These are phyloP conservation scores for Apostichopus parvimensis DNA, from an alignment of 35 echinoderm and acorn worm species.

Conservation along the genomic window DNA sequence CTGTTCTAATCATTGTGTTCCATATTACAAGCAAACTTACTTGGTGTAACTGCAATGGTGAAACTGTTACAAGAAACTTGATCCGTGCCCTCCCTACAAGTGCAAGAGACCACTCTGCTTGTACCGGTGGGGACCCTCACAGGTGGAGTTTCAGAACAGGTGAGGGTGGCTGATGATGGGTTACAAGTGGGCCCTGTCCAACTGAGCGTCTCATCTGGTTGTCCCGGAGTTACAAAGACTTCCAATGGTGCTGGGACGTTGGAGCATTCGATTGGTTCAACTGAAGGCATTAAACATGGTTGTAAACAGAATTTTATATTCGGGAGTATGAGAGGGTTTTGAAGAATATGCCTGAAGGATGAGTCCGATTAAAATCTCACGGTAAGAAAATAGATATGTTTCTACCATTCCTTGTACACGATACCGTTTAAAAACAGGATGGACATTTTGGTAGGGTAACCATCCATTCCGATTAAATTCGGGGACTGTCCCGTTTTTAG, in stretches of 20 bases:
- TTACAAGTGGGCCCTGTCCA: not conserved
- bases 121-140: not conserved
- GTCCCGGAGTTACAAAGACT: constrained; percentile 9
- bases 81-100: not conserved
- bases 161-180: not conserved
- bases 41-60: not conserved
- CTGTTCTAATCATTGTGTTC: too few relatives aligned
- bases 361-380: too few relatives aligned
- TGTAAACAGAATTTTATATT: too few relatives aligned
- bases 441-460: too few relatives aligned
- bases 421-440: too few relatives aligned
- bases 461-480: too few relatives aligned
- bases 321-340: too few relatives aligned
- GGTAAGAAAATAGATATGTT: too few relatives aligned
- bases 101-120: not conserved
- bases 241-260: not conserved
- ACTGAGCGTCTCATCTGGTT: not conserved
- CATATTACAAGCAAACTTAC: not conserved
- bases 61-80: not conserved
- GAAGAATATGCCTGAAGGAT: too few relatives aligned
- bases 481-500: too few relatives aligned
- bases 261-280: not conserved
- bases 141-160: constrained; percentile 1
- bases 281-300: not conserved
- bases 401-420: too few relatives aligned